Evolutionary conservation across 2,797 vertebrate species (phyloP).

Genomic region (Sphaeramia orbicularis): DNA sequence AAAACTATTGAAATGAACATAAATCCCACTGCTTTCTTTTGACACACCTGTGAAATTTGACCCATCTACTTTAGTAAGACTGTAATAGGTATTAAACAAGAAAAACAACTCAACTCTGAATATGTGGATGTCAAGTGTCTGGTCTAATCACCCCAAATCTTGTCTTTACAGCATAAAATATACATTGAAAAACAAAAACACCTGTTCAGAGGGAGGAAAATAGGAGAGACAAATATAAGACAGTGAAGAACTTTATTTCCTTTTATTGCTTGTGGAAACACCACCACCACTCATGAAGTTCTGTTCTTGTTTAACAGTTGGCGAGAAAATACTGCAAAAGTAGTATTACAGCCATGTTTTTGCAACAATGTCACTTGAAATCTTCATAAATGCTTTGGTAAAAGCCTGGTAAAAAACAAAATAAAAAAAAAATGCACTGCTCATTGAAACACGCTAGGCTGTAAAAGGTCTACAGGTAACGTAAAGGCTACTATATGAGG

Average conservation of each 20-base stretch:
- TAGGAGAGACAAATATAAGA: conserved; percentile 33
- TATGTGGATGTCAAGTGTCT: conserved; percentile 9
- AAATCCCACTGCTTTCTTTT: background rate
- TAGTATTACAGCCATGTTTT: conserved; percentile 38
- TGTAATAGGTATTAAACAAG: background rate
- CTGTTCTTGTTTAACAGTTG: conserved; percentile 49
- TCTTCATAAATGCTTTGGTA: conserved; percentile 10
- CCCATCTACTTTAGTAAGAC: conserved; percentile 19
- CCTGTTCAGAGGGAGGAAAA: conserved; percentile 9
- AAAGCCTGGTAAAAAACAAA: too few relatives aligned
- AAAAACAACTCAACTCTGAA: conserved; percentile 3
- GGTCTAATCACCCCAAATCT: conserved; percentile 15
- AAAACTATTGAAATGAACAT: conserved; percentile 21
- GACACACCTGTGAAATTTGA: conserved; percentile 38
- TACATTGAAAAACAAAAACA: conserved; percentile 23
- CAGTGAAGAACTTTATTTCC: conserved; percentile 7
- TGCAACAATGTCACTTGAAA: conserved; percentile 27
- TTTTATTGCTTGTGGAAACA: conserved; percentile 24
- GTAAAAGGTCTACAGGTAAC: conserved; percentile 20
- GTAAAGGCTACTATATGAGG: conserved; percentile 52
- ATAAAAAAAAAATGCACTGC: background rate
- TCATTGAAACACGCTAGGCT: background rate
- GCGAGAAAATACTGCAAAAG: conserved; percentile 31
- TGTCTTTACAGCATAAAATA: conserved; percentile 11
- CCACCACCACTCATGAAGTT: conserved; percentile 3